Conservation (phyloP, 1,140 invertebrate species). For the Drosophila sechellia region DNA sequence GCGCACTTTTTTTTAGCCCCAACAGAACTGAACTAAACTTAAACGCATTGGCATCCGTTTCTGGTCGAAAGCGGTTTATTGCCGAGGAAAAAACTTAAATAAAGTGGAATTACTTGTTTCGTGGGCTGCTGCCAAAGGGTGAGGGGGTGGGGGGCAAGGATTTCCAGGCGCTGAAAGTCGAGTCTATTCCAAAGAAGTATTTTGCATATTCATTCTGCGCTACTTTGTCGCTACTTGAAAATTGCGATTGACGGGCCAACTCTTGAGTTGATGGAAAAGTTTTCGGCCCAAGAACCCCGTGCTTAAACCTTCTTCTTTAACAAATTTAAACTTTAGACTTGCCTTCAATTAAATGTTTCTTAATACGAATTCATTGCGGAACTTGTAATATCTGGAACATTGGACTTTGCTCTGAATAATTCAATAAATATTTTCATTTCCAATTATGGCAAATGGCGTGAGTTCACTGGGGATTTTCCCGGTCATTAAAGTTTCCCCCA, state of each 20-base stretch:
- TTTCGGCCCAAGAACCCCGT: slow-evolving; percentile 23
- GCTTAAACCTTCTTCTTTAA: slow-evolving; percentile 1
- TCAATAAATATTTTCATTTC: slow-evolving; percentile 73
- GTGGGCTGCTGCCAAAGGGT: background rate
- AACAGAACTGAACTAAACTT: slow-evolving; percentile 44
- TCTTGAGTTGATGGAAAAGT: slow-evolving; percentile 60
- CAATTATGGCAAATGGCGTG: slow-evolving; percentile 31
- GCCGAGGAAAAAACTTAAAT: slow-evolving; percentile 60
- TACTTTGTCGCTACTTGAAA: slow-evolving; percentile 65
- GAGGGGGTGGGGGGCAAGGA: slow-evolving; percentile 1
- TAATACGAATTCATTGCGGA: slow-evolving; percentile 29
- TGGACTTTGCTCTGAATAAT: slow-evolving; percentile 70
- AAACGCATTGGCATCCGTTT: slow-evolving; percentile 52
- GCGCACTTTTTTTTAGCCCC: background rate
- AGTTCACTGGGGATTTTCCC: slow-evolving; percentile 36
- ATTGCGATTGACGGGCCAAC: slow-evolving; percentile 43
- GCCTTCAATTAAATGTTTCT: slow-evolving; percentile 30
- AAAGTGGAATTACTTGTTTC: slow-evolving; percentile 73
- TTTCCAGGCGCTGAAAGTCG: slow-evolving; percentile 35
- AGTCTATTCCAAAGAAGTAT: slow-evolving; percentile 34
- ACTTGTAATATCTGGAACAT: slow-evolving; percentile 42
- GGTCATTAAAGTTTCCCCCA: slow-evolving; percentile 47
- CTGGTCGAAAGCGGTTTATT: slow-evolving; percentile 45
- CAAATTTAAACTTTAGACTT: slow-evolving; percentile 29
- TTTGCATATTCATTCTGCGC: slow-evolving; percentile 75